Base-by-base conservation (phyloP, 1,140 invertebrate species). In the Leptestheria dahalacensis region DNA sequence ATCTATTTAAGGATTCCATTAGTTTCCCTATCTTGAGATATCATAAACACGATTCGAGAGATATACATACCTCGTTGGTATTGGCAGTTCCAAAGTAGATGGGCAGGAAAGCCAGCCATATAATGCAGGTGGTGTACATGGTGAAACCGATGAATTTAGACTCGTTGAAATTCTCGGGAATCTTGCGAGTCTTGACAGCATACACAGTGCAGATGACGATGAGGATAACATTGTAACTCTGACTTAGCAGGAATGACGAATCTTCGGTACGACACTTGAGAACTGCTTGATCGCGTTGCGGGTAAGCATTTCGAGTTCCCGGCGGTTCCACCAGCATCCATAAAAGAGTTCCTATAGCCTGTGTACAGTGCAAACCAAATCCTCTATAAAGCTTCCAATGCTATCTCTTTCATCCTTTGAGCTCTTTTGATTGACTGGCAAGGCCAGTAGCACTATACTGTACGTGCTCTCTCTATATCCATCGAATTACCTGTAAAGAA, bases 51-150 rank as follows among this genome's bases (percentile, higher is more conserved):
- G n/a, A 60, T n/a, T 53, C 15, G 26, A 18, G 28, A 61, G 24
- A 48, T 15, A 28, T 3, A 15, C 4, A 24, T 63, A 78, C 75
- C 68, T 78, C 71, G 59, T 75, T 78, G 23, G 76, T 73, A 60
- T 76, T 77, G 25, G 73, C 74, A 1, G 77, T 78, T 12, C 78
- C 79, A 65, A 81, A 82, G 67, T 82, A 82, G 58, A 82, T 79
- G 24, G 81, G 78, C 50, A 79, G 73, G 66, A 81, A 82, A 33
- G 79, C 77, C 18, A 81, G 69, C 80, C 80, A 82, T 46, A 82
- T 77, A 33, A 82, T 78, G 64, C 80, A 82, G 3, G 80, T 82
- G 2, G 78, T 79, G 67, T 82, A 82, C 80, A 81, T 81, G n/a
- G 80, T 78, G 67, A 81, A 82, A 51, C 79, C 79, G 60, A 81